These are phyloP conservation scores for Pelusios castaneus DNA, from an alignment of 2,113 vertebrate species.

Conservation along the genomic window DNA sequence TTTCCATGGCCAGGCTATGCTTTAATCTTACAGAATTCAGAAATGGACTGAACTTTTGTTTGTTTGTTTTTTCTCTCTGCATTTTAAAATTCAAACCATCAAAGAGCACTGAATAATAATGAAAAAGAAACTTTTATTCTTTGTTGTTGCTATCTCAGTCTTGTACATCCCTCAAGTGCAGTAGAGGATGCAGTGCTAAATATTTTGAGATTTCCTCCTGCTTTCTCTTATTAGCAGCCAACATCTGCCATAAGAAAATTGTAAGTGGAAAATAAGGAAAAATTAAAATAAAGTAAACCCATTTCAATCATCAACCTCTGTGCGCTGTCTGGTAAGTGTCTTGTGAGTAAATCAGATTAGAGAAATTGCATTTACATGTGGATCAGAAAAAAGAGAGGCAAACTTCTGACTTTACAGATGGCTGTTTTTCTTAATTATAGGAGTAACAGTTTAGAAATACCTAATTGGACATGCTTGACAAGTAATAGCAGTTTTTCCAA, in stretches of 20 bases:
- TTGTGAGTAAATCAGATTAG: conserved; percentile 61
- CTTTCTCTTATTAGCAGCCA: background rate
- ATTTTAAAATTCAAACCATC: background rate
- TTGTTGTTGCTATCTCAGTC: background rate
- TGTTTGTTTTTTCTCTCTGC: background rate
- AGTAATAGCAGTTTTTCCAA: conserved; percentile 81
- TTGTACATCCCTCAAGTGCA: background rate
- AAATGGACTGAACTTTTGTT: background rate
- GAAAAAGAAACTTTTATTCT: background rate
- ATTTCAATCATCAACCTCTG: conserved; percentile 33
- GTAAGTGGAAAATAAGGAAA: background rate
- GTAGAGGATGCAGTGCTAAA: background rate
- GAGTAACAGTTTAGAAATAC: conserved; percentile 80
- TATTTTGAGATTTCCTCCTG: background rate
- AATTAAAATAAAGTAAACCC: background rate
- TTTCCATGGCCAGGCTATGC: background rate
- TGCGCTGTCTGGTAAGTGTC: conserved; percentile 40
- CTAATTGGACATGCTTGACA: conserved; percentile 87
- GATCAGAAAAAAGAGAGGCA: conserved; percentile 59
- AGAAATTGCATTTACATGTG: conserved; percentile 69
- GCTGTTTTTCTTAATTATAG: conserved; percentile 84
- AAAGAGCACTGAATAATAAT: background rate
- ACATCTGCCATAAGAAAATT: background rate
- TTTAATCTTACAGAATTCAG: background rate
- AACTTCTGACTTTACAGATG: conserved; percentile 85